Base-by-base conservation (phyloP, 2,888 invertebrate genomes). In the Tipula helvola region DNA sequence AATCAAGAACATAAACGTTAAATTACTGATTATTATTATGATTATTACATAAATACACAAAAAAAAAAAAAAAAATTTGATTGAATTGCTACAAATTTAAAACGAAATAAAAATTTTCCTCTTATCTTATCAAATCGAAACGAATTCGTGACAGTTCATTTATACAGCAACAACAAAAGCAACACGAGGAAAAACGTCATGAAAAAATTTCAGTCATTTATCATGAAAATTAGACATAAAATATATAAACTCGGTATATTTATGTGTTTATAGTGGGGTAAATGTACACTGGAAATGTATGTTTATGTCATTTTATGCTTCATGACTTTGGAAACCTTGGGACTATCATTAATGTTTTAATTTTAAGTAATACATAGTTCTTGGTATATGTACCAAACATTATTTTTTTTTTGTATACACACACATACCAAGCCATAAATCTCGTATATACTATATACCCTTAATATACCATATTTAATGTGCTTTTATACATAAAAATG, bases 121-220 rank as follows among this genome's bases (percentile, higher is more conserved):
- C 71, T 71, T 71, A 71, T 71, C 71, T 71, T 71, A 71, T 71
- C 71, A 71, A 71, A 71, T 71, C 71, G 71, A 71, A 71, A 71
- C 71, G 71, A 71, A 71, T 71, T 71, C 71, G 71, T 71, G 71
- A 71, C 71, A 71, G 71, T 71, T 71, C 71, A 71, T 71, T 71
- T 71, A 28, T 71, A 71, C 71, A 71, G 28, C 28, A 71, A 28
- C 71, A 71, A 71, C 71, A 71, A 3, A 5, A 57, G 10, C 18
- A 18, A 10, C 57, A 57, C 57, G 57, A 57, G 7, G 57, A 57
- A 57, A 57, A 47, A 47, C 47, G 47, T 47, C 47, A 47, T 47
- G 47, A 47, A 47, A 16, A 28, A 71, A 28, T 71, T 71, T 71
- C 12, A 71, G 71, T 71, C 71, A 71, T 71, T 71, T 71, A 71